Base-by-base conservation (phyloP, 64 coral and sea anemone species). In the Acropora yongei region DNA sequence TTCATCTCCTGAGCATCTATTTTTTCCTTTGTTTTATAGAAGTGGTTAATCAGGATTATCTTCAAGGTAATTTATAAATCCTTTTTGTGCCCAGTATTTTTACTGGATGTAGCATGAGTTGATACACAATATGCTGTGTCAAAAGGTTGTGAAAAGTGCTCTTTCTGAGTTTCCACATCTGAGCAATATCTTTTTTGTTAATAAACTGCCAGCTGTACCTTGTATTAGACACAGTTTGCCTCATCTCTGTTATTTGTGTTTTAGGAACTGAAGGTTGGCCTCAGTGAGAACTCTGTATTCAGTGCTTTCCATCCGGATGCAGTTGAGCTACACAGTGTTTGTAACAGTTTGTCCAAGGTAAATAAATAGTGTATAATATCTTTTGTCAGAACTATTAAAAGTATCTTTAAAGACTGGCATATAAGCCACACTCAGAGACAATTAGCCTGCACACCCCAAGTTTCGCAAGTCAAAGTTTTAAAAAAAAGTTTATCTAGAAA, bases 21-120 rank as follows among this genome's bases (percentile, higher is more conserved):
- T 47, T 16, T 55, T 48, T 68, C 18, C 51, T 89, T 76, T 69
- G 46, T 71, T 42, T 77, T 85, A 43, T 47, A 99, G 97, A 99
- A 99, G 84, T 99, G 97, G 97, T 67, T 99, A 51, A 99, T 99
- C 63, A 93, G 97, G 84, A 93, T 99, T 10, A 99, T 99, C 72
- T 79, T 99, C n/a, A 99, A 89, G 91, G 97, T 99, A 76, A 89
- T 88, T 77, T 48, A 10, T 72, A n/a, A 46, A 74, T 45, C 47
- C 14, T 72, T 3, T 45, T 72, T 40, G 14, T 72, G 41, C 11
- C 13, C 14, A 45, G 41, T 74, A 44, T 4, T 7, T 0, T 47
- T 8, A 86, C 10, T 86, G 30, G 30, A 30, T 30, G 30, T 30
- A 30, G 30, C 30, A 30, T 30, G 30, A 30, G 30, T 30, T 30